Conservation (phyloP, 2,113 vertebrate genomes). For the Brienomyrus brachyistius region DNA sequence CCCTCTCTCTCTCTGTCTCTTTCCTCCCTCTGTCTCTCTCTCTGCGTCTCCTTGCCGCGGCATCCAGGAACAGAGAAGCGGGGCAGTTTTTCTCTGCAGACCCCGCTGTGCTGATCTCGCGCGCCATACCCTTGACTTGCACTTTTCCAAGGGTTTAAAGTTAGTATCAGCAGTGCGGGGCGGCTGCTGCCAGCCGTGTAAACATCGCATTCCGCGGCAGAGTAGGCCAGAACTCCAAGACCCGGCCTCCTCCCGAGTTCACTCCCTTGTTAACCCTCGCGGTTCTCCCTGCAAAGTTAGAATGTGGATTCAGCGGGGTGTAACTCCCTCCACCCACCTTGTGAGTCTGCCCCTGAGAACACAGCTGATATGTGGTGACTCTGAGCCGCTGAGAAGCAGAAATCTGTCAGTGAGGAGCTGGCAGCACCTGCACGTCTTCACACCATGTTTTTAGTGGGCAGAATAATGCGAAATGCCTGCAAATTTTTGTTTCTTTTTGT, state of each 20-base stretch:
- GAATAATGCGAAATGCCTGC: not conserved
- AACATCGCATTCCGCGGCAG: not conserved
- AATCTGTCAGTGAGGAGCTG: not conserved
- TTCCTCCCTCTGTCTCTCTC: conserved; percentile 21
- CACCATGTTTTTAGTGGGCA: not conserved
- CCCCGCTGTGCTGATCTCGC: not conserved
- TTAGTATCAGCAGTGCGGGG: not conserved
- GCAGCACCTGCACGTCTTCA: not conserved
- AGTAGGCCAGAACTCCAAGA: not conserved
- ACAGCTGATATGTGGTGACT: not conserved
- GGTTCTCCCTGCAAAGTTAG: not conserved
- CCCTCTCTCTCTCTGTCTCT: not conserved
- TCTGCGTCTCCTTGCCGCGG: conserved; percentile 17
- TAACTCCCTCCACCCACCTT: not conserved
- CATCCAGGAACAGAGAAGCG: not conserved
- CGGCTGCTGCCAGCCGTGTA: not conserved
- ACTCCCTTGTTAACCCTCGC: conserved; percentile 5
- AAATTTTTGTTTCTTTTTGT: not conserved
- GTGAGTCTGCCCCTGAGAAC: not conserved
- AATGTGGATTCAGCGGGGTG: not conserved
- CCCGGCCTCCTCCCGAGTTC: not conserved
- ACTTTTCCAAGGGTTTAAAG: not conserved
- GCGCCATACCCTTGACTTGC: not conserved
- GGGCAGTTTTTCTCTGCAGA: not conserved
- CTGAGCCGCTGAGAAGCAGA: not conserved